Evolutionary conservation across 2,888 invertebrate species (phyloP), one percentile per base, ranked within the genome.

Genomic region (Sesia apiformis): DNA sequence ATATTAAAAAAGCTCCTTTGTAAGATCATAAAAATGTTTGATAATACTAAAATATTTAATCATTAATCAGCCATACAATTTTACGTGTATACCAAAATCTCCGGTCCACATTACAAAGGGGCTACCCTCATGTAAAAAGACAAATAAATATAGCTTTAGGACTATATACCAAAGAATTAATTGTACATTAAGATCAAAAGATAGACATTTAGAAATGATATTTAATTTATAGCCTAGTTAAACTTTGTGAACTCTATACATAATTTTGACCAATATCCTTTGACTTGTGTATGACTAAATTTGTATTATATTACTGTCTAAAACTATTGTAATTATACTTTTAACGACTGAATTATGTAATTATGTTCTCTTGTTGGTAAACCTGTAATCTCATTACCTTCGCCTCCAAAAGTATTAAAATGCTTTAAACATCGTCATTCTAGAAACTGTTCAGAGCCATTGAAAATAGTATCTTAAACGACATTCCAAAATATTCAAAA

Each of bases 111-210:
- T 68, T 69, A 79, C 79, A 81, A 81, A 81, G 81, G 81, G 71
- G 79, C 76, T 64, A 70, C 69, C 67, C 71, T 74, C 69, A 67
- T 80, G 76, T 82, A 81, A 77, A 81, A 79, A 79, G 77, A 81
- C 78, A 81, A 81, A 77, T 76, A 74, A 78, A 75, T 64, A 70
- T 89, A 88, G 85, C 82, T 78, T 80, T 81, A 86, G 85, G 84
- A 79, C 83, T 82, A 76, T 80, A 84, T 85, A 89, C 88, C 88
- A 89, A 89, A 89, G 88, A 89, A 76, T 83, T 81, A 82, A 77
- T 80, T 87, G 86, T 87, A 88, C 79, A 86, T 84, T 86, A 78
- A 74, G 78, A 82, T 72, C 74, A 76, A 78, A 76, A 66, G 73
- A 75, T 83, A 78, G 74, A 63, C 65, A 68, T 75, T 80, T 79